phyloP scores from a whole-genome alignment of 2,797 vertebrate species.

The Menidia menidia region DNA sequence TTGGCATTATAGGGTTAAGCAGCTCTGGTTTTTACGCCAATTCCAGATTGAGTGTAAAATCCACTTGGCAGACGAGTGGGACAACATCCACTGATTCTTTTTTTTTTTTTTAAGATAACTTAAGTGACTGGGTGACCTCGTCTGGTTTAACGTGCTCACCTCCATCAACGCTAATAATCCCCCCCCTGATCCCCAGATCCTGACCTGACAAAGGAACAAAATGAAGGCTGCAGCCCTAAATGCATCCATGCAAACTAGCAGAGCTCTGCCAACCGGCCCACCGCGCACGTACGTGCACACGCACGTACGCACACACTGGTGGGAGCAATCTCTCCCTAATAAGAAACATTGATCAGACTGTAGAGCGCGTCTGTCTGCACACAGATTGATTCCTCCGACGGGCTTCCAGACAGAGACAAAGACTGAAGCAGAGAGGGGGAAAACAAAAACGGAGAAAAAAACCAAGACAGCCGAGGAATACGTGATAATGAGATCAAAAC shows the following conservation, averaged over 20 bases:
- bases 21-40: slow-evolving; percentile 9
- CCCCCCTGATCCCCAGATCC: slow-evolving; percentile 55
- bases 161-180: slow-evolving; percentile 57
- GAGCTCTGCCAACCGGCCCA: slow-evolving; percentile 16
- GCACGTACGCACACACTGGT: slow-evolving; percentile 6
- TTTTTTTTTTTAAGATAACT: slow-evolving; percentile 25
- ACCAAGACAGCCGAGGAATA: slow-evolving; percentile 17
- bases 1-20: background rate
- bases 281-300: slow-evolving; percentile 16
- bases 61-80: slow-evolving; percentile 5
- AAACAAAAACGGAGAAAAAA: background rate
- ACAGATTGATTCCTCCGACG: slow-evolving; percentile 60
- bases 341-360: slow-evolving; percentile 73
- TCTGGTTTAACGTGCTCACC: slow-evolving; percentile 55
- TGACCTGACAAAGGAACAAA: slow-evolving; percentile 68
- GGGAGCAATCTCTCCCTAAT: slow-evolving; percentile 70
- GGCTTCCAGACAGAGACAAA: slow-evolving; percentile 43
- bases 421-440: slow-evolving; percentile 18
- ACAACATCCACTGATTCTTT: slow-evolving; percentile 22
- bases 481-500: slow-evolving; percentile 27
- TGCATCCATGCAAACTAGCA: slow-evolving; percentile 49
- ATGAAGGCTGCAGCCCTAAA: slow-evolving; percentile 47
- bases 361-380: slow-evolving; percentile 68
- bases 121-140: slow-evolving; percentile 39
- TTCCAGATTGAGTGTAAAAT: slow-evolving; percentile 22